A percentile compares a stretch with the other conserved stretches of the same genome.
Conservation (phyloP, 2,888 invertebrate species). For the Cerastis leucographa region DNA sequence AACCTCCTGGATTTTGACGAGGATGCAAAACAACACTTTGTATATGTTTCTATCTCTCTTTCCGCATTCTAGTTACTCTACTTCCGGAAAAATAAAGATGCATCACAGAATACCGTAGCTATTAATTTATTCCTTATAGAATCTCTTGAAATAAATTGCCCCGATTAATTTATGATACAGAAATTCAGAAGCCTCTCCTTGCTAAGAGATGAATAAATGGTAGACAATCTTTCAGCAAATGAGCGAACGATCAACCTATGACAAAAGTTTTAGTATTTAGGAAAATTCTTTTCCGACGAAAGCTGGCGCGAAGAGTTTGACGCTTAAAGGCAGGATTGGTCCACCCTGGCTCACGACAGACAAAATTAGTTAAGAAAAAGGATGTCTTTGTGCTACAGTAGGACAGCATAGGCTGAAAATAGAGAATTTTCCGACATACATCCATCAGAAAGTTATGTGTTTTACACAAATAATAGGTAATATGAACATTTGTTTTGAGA, state of each 20-base stretch:
- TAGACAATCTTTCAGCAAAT: neutral
- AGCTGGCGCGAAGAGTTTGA: neutral
- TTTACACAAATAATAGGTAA: neutral
- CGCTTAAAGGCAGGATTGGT: neutral
- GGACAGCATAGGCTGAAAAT: neutral
- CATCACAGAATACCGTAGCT: neutral
- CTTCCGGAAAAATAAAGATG: neutral
- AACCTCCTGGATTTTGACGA: too few species aligned
- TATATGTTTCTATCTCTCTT: neutral
- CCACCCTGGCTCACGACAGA: neutral
- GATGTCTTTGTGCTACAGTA: neutral
- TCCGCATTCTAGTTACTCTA: neutral
- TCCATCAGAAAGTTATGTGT: neutral
- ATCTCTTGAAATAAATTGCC: neutral
- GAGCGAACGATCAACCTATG: neutral
- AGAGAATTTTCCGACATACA: neutral
- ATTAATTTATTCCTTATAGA: neutral
- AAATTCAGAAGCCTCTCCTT: neutral
- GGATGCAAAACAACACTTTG: neutral
- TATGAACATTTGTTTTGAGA: neutral
- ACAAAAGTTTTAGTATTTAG: too few species aligned
- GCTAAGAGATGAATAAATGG: neutral
- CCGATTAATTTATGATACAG: neutral
- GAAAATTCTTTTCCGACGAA: neutral
- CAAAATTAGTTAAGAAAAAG: neutral